Evolutionary conservation across 1,140 invertebrate species (phyloP), one percentile per base, ranked within the genome.

Genomic region (Brachystomella parvula): DNA sequence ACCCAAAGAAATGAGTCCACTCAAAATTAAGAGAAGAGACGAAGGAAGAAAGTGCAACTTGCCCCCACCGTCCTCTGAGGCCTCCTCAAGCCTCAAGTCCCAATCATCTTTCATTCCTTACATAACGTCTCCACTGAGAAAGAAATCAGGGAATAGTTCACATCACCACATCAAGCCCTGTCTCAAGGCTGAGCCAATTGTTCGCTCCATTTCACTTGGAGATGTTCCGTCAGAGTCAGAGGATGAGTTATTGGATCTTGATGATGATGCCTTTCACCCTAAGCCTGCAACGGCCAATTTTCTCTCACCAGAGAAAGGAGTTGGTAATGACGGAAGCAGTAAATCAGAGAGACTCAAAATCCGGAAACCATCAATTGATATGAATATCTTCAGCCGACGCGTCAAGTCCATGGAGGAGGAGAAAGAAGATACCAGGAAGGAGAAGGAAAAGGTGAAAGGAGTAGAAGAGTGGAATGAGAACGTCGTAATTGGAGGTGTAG

Each of bases 161-260:
- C 26, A 61, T 32, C 33, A 56, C 31, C 60, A 65, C 47, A 67
- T 73, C 32, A 71, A 69, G 44, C 72, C 72, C 3, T 69, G 62
- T 66, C 62, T 73, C 17, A 73, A 73, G 47, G 69, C 69, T 1
- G 68, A 73, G 33, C 69, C 72, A 31, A 53, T 70, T 44, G 29
- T 63, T 47, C 33, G 64, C 9, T 28, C 62, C 1, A 61, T 59
- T n/a, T 65, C 63, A n/a, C 39, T 31, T 3, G 62, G 64, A 3
- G n/a, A n/a, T n/a, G n/a, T n/a, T n/a, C n/a, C 35, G 35, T 6
- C 6, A 39, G 35, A 39, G 35, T 39, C 35, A 39, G 35, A 39
- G 35, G 61, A 67, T 26, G 61, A 63, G 2, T 49, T 63, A 12
- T 30, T 56, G 39, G 29, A 61, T n/a, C 31, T 17, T 49, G 26